Evolutionary conservation across 2,888 invertebrate species (phyloP).

Genomic region (Euproctis similis): DNA sequence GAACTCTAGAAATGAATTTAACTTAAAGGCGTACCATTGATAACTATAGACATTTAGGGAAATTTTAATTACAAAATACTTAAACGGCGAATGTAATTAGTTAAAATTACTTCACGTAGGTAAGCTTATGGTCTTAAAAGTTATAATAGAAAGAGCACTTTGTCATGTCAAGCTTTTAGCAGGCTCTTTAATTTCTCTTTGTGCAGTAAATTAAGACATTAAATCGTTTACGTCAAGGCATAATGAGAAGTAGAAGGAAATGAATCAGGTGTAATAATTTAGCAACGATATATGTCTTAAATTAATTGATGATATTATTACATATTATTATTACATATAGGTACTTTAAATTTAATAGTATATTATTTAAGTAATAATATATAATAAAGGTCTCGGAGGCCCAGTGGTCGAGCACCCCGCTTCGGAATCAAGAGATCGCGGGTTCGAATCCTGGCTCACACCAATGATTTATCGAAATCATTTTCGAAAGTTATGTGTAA

Average conservation of each 20-base stretch:
- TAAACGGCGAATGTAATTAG: slow-evolving; percentile 54
- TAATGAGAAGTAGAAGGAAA: slow-evolving; percentile 49
- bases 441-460: too few species aligned
- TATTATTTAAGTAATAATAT: too few species aligned
- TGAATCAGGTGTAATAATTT: slow-evolving; percentile 33
- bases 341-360: too few species aligned
- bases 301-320: slow-evolving; percentile 32
- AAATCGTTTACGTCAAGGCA: slow-evolving; percentile 63
- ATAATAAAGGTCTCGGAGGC: too few species aligned
- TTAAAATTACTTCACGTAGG: slow-evolving; percentile 60
- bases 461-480: too few species aligned
- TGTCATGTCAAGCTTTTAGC: slow-evolving; percentile 72
- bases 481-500: too few species aligned
- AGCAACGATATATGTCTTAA: slow-evolving; percentile 20
- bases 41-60: too few species aligned
- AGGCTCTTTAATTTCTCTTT: slow-evolving; percentile 70
- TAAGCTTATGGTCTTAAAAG: slow-evolving; percentile 60
- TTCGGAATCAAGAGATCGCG: too few species aligned
- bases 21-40: too few species aligned
- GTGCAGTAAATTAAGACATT: slow-evolving; percentile 70
- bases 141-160: slow-evolving; percentile 69
- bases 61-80: slow-evolving; percentile 28
- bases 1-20: too few species aligned
- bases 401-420: too few species aligned
- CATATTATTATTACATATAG: too few species aligned